A percentile compares a stretch with the other conserved stretches of the same genome.
Evolutionary conservation across 2,888 invertebrate species (phyloP).

Genomic region (Heteromurus nitidus): DNA sequence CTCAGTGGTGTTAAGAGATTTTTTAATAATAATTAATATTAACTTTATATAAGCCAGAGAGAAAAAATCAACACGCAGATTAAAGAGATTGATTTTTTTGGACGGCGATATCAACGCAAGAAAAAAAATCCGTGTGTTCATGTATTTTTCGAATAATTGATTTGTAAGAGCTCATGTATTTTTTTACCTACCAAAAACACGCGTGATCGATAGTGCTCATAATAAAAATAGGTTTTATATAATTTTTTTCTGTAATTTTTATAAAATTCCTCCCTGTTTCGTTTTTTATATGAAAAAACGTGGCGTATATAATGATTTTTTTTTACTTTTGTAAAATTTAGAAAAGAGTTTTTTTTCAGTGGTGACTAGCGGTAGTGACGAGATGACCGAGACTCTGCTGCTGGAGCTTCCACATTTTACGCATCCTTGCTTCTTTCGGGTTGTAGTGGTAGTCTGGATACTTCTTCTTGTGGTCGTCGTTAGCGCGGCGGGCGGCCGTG

Average conservation of each 20-base stretch:
- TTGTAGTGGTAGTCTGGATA: slow-evolving; percentile 82
- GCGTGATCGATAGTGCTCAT: not conserved
- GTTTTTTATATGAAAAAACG: too few relatives aligned
- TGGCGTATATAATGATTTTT: not conserved
- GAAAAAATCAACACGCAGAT: too few relatives aligned
- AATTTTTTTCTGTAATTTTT: not conserved
- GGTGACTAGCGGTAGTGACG: slow-evolving; percentile 36
- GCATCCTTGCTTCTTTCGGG: slow-evolving; percentile 80
- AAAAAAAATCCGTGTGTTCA: too few relatives aligned
- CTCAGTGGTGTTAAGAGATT: too few relatives aligned
- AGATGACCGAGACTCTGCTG: slow-evolving; percentile 55
- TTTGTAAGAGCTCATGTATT: not conserved
- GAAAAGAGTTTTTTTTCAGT: slow-evolving; percentile 16
- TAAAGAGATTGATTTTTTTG: too few relatives aligned
- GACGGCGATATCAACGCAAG: too few relatives aligned
- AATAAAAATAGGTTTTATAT: not conserved
- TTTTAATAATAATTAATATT: too few relatives aligned
- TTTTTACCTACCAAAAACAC: not conserved
- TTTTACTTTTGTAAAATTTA: not conserved
- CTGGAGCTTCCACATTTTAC: slow-evolving; percentile 76
- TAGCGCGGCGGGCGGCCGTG: slow-evolving; percentile 78
- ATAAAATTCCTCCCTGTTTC: not conserved
- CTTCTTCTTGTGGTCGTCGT: slow-evolving; percentile 80
- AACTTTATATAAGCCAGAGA: too few relatives aligned
- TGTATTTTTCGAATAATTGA: too few relatives aligned